Base-by-base conservation (phyloP, 2,797 vertebrate species). In the Malurus splendens region DNA sequence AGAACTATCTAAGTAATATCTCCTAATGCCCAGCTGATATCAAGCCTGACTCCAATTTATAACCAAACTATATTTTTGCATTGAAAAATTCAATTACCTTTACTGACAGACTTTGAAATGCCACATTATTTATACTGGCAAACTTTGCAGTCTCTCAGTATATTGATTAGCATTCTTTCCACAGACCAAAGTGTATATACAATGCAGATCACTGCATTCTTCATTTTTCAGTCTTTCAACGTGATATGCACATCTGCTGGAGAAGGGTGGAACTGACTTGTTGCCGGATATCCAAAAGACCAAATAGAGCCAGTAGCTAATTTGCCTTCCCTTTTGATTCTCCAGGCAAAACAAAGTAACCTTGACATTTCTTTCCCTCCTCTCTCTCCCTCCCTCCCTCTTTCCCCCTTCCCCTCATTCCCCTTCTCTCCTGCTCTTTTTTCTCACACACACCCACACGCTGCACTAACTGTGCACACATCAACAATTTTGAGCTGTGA, bases 401-500 rank as follows among this genome's bases (percentile, higher is more conserved):
- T 36, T 56, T 79, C 47, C 24, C 27, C 66, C 54, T 68, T 90
- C 94, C 71, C 54, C 51, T 85, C 78, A 38, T 87, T 83, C 78
- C 65, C 56, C 56, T 88, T 91, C 64, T 91, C 47, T 52, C 36
- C 42, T 64, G 71, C 87, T 89, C 87, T 64, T 73, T 86, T 77
- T 87, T 57, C 78, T 61, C 12, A 1, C 45, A 2, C 75, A 74
- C 85, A 89, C 91, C 62, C 88, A 92, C 93, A 86, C 92, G 25
- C 83, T 82, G 84, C 89, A 74, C 84, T 92, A 93, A 94, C 95
- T 75, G 59, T 93, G 92, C 95, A 96, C 95, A 96, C 94, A 96
- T 96, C 96, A 95, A 97, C 96, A 96, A 97, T 97, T 97, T 93
- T 95, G 96, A 97, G 95, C 96, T 96, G 97, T 95, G 96, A 98